These are phyloP conservation scores for Scleropages formosus DNA, from an alignment of 2,797 vertebrate species.

Conservation along the genomic window DNA sequence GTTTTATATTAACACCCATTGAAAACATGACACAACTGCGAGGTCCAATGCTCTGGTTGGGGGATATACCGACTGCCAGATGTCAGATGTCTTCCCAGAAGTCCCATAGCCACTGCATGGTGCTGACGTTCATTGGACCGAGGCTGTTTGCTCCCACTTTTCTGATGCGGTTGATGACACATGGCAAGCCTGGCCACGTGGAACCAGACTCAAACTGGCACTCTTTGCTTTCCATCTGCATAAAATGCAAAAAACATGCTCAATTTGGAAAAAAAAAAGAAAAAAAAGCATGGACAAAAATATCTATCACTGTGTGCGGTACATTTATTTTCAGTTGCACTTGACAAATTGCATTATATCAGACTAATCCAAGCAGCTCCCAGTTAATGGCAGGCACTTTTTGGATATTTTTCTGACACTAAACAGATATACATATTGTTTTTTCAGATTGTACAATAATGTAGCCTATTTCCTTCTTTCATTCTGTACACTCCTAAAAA, in stretches of 20 bases:
- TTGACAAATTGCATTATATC: neutral
- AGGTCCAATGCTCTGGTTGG: neutral
- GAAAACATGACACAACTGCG: too few relatives aligned
- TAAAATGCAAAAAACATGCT: too few relatives aligned
- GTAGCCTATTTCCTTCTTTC: neutral
- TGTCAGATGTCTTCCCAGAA: slow-evolving; percentile 31
- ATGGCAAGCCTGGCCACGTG: slow-evolving; percentile 87
- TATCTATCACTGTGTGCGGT: too few relatives aligned
- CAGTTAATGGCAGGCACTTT: too few relatives aligned
- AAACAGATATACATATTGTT: too few relatives aligned
- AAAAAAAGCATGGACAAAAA: too few relatives aligned
- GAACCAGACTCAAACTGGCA: slow-evolving; percentile 78
- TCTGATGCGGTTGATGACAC: slow-evolving; percentile 99
- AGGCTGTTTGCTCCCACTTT: slow-evolving; percentile 98
- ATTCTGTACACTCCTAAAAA: too few relatives aligned
- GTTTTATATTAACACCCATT: too few relatives aligned
- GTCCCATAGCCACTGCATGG: slow-evolving; percentile 68
- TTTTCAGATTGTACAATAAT: too few relatives aligned
- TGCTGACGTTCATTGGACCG: slow-evolving; percentile 85
- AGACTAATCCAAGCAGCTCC: neutral
- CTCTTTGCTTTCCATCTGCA: slow-evolving; percentile 6
- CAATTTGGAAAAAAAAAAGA: too few relatives aligned
- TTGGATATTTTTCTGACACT: too few relatives aligned
- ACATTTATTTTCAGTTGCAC: neutral
- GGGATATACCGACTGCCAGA: neutral